Percentiles rank a stretch among this genome's conserved stretches.
These are phyloP conservation scores for Dynastes tityus DNA, from an alignment of 2,888 invertebrate species.

Conservation along the genomic window DNA sequence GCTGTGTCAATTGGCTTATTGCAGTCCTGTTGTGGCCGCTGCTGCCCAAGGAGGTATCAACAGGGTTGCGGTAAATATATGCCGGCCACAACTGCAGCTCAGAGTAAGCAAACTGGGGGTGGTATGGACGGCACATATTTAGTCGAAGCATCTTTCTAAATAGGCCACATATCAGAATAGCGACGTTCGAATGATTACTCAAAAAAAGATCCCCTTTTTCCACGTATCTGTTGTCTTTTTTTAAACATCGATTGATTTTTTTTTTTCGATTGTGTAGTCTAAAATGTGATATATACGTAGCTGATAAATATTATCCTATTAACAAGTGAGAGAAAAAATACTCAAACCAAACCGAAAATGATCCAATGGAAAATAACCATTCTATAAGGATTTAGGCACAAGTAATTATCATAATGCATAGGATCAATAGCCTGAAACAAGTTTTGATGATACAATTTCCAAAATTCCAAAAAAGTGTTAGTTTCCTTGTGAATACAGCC, in stretches of 20 bases:
- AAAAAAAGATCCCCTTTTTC: not conserved
- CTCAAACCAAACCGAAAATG: not conserved
- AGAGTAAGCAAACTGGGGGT: conserved; percentile 85
- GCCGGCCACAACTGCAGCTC: conserved; percentile 87
- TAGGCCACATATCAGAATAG: conserved; percentile 56
- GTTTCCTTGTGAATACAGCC: too few relatives aligned
- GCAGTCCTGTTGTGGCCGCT: conserved; percentile 87
- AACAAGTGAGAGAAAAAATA: not conserved
- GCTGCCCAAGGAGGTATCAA: conserved; percentile 91
- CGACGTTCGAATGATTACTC: not conserved
- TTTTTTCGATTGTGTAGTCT: conserved; percentile 20
- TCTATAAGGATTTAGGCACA: not conserved
- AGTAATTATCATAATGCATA: not conserved
- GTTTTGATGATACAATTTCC: too few relatives aligned
- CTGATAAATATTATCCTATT: conserved; percentile 18
- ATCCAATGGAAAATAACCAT: too few relatives aligned
- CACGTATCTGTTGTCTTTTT: conserved; percentile 4
- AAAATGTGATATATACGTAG: conserved; percentile 29
- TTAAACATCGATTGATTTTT: conserved; percentile 31
- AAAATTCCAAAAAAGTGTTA: too few relatives aligned
- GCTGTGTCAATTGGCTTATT: conserved; percentile 77
- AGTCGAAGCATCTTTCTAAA: conserved; percentile 86
- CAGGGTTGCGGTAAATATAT: conserved; percentile 91
- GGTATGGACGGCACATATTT: conserved; percentile 90
- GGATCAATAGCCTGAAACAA: too few relatives aligned